Base-by-base conservation (phyloP, 2,797 vertebrate genomes). In the Enteromius anoplus region DNA sequence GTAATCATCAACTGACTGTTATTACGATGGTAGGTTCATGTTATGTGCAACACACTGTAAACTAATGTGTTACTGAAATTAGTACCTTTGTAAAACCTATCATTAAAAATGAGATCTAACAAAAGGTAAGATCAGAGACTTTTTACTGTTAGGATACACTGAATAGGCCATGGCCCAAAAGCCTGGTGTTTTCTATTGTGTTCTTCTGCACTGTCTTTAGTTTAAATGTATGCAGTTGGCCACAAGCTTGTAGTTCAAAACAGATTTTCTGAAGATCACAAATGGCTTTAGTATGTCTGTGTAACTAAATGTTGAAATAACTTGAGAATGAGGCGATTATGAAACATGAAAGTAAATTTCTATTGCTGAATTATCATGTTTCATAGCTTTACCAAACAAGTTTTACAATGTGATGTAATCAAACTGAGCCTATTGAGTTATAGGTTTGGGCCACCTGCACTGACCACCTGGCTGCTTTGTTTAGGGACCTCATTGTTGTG, bases 401-500 rank as follows among this genome's bases (percentile, higher is more conserved):
- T 83, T 84, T 78, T 6, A 84, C 83, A 81, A 83, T 26, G 72
- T 91, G 90, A 93, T 91, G 91, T 92, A 89, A 92, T 90, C 85
- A 85, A 85, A 84, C 73, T 26, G 58, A 85, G 80, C 19, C 84
- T 29, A 82, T 91, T 91, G 87, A 83, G 82, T 62, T 70, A 88
- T 71, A 81, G 86, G 88, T 89, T 88, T 69, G 55, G 71, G 89
- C 87, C 81, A 88, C 92, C 91, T 89, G 89, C 70, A 82, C 90
- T 91, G 90, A 91, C 90, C 92, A 93, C 90, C 90, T 93, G 92
- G 91, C 86, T 91, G 89, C 86, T 91, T 91, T 92, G 89, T 91
- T 89, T 81, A 84, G 58, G 81, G 81, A 64, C 75, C 84, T 76
- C 69, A 86, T 86, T 86, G 85, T 86, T 84, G 70, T 73, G 76